These are phyloP conservation scores for Palloptera scutellata DNA, from an alignment of 2,888 invertebrate genomes.

Conservation along the genomic window DNA sequence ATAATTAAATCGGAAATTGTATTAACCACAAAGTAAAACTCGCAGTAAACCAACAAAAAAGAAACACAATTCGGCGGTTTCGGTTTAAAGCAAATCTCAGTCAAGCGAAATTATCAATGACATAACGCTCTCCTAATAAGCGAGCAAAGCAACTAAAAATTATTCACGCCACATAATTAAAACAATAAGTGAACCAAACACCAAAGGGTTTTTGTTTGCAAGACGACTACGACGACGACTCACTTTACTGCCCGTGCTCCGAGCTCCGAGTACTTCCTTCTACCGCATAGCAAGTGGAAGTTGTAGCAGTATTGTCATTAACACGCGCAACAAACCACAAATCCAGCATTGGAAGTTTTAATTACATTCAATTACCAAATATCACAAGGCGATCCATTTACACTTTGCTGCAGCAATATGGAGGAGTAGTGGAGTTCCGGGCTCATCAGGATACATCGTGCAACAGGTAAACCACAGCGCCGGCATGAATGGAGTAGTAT, in stretches of 20 bases:
- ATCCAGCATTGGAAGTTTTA: conserved; percentile 51
- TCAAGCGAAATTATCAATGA: conserved; percentile 45
- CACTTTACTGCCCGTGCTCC: too few relatives aligned
- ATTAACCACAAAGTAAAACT: conserved; percentile 32
- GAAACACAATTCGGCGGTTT: neutral
- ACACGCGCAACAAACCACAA: conserved; percentile 8
- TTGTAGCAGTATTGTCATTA: conserved; percentile 27
- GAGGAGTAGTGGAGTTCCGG: neutral
- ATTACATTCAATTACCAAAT: conserved; percentile 64
- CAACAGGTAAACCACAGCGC: conserved; percentile 52
- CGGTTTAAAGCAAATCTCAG: conserved; percentile 13
- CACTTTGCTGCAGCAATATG: conserved; percentile 32
- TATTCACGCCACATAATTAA: conserved; percentile 59
- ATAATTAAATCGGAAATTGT: conserved; percentile 39
- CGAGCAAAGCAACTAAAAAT: conserved; percentile 40
- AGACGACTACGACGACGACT: neutral
- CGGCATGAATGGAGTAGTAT: conserved; percentile 7
- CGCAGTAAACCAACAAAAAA: conserved; percentile 7
- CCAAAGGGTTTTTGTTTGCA: conserved; percentile 32
- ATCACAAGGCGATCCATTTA: conserved; percentile 57
- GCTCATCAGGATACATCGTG: conserved; percentile 27
- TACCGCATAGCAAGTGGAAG: conserved; percentile 22
- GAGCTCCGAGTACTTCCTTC: conserved; percentile 2
- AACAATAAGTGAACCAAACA: conserved; percentile 44
- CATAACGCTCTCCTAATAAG: conserved; percentile 23